These are phyloP conservation scores for Sinosuthora webbiana DNA, from an alignment of 2,113 vertebrate species.

Conservation along the genomic window DNA sequence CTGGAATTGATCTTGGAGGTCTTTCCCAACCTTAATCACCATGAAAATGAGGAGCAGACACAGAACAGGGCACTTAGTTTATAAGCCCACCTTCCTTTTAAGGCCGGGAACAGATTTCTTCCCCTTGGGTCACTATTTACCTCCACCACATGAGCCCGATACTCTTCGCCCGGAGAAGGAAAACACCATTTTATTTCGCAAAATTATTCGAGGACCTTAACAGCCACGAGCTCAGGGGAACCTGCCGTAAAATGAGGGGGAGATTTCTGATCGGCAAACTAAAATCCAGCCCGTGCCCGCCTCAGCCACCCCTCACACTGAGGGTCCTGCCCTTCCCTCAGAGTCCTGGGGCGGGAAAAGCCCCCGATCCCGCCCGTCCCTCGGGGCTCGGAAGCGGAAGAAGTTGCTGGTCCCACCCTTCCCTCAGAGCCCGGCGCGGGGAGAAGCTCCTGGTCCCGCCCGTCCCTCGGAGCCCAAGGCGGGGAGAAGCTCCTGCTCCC, in stretches of 20 bases:
- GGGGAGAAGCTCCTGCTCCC: accelerated
- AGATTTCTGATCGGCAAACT: neutral
- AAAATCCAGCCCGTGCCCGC: accelerated
- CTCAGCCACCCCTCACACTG: neutral
- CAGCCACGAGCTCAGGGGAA: neutral
- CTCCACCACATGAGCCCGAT: neutral
- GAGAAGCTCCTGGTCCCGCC: accelerated
- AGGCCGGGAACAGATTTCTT: neutral
- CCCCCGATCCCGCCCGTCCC: neutral
- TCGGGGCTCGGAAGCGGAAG: neutral
- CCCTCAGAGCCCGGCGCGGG: neutral
- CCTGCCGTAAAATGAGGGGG: neutral
- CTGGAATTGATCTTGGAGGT: neutral
- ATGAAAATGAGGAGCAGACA: neutral
- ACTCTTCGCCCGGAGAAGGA: neutral
- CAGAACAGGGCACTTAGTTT: neutral
- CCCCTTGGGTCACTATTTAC: neutral
- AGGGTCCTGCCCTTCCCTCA: neutral
- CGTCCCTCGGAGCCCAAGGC: accelerated
- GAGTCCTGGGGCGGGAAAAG: no score
- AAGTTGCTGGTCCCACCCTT: accelerated
- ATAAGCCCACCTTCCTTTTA: neutral
- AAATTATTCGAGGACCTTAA: neutral
- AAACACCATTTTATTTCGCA: neutral
- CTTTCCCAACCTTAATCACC: neutral